Evolutionary conservation across 2,113 vertebrate species (phyloP), one percentile per base, ranked within the genome.

Genomic region (Murina feae): DNA sequence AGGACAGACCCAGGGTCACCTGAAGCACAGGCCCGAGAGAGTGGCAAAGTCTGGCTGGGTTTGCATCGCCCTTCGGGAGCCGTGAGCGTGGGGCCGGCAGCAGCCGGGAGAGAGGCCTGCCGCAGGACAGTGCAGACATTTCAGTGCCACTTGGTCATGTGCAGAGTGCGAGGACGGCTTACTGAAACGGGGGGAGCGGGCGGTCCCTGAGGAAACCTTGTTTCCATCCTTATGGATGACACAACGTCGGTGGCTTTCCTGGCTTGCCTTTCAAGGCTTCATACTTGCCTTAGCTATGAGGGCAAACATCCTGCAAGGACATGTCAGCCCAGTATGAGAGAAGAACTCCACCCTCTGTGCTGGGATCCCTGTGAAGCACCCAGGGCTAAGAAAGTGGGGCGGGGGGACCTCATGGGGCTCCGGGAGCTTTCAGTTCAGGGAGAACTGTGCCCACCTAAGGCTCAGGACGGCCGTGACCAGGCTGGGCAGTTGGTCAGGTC

Each of bases 11-110:
- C 9, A 35, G 14, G 17, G n/a, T 17, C 32, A 39, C 23, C 47
- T 28, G 21, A 58, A 58, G 55, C 8, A 9, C 55, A 58, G 53
- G 55, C 28, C 66, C 47, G 17, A 66, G n/a, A 51, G 4, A 12
- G 5, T 6, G 25, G 12, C 10, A 37, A 21, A 44, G 28, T 7
- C 9, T 7, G 0, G 4, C 0, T 28, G 28, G 7, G 6, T 23
- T 49, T 32, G 32, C 10, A 2, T 39, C n/a, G 23, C 4, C 10
- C 32, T 44, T n/a, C 7, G 72, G n/a, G 13, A 58, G 35, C 20
- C 21, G 20, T 35, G 30, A 23, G n/a, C 63, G 1, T 47, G 32
- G 83, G 65, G 42, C 20, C 63, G 4, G 2, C 39, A 30, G 3
- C 14, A 39, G 42, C 12, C 63, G 35, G 58, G 28, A 21, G 51